Evolutionary conservation across 2,113 vertebrate species (phyloP).

Genomic region (Scomber japonicus): DNA sequence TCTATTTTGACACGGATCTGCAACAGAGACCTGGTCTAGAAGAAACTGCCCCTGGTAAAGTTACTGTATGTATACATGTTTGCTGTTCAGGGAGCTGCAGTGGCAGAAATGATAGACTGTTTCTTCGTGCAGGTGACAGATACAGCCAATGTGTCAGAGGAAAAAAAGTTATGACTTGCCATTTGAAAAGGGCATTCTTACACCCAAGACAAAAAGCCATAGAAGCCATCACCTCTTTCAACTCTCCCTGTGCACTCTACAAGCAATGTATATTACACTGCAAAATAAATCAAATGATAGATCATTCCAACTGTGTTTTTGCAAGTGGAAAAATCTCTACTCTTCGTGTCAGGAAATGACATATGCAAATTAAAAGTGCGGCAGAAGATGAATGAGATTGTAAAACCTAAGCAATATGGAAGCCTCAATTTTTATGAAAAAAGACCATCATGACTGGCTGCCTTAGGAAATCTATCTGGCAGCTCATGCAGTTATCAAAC

Average conservation of each 20-base stretch:
- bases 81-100: conserved; percentile 20
- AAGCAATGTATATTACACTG: conserved; percentile 39
- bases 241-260: neutral
- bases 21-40: neutral
- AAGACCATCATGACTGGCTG: conserved; percentile 30
- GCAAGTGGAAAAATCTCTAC: conserved; percentile 43
- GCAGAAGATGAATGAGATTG: conserved; percentile 65
- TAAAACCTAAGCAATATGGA: conserved; percentile 49
- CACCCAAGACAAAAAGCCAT: conserved; percentile 23
- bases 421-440: conserved; percentile 32
- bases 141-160: neutral
- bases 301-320: conserved; percentile 56
- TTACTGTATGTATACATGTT: neutral
- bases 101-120: conserved; percentile 10
- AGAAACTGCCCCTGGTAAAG: neutral
- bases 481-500: conserved; percentile 39
- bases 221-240: conserved; percentile 4
- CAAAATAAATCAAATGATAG: conserved; percentile 70
- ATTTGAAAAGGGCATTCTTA: conserved; percentile 45
- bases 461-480: conserved; percentile 23
- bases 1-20: neutral
- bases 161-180: conserved; percentile 24
- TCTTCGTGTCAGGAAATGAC: conserved; percentile 57
- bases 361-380: conserved; percentile 58
- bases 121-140: conserved; percentile 37